Conservation (phyloP, 2,888 invertebrate species). For the Ectropis crepuscularia region DNA sequence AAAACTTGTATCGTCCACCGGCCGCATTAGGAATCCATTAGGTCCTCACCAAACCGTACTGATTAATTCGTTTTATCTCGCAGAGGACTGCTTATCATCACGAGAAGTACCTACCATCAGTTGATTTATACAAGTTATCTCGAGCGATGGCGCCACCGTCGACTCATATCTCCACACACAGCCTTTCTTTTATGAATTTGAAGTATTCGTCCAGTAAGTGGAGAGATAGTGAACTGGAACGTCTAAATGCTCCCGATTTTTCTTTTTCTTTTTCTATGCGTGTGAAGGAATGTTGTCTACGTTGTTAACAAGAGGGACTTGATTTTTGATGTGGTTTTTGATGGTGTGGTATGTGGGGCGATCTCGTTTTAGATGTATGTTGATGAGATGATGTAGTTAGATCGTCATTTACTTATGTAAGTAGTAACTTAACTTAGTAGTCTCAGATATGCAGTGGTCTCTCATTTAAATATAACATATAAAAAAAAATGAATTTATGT, state of each 20-base stretch:
- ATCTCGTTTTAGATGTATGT: conserved; percentile 10
- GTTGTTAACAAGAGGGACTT: conserved; percentile 26
- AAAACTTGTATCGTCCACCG: conserved; percentile 48
- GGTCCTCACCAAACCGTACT: conserved; percentile 51
- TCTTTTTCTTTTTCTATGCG: conserved; percentile 30
- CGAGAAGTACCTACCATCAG: conserved; percentile 30
- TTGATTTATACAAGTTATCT: conserved; percentile 41
- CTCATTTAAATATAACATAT: too few species aligned
- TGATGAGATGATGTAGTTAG: not conserved
- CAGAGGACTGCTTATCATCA: conserved; percentile 55
- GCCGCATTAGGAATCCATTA: conserved; percentile 71
- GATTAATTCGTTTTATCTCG: conserved; percentile 66
- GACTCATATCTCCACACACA: conserved; percentile 42
- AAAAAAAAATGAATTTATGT: too few species aligned
- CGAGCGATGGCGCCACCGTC: conserved; percentile 49
- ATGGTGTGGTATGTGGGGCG: conserved; percentile 29
- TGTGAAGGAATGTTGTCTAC: conserved; percentile 40
- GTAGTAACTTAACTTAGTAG: too few species aligned
- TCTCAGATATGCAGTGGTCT: too few species aligned
- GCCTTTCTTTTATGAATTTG: conserved; percentile 61
- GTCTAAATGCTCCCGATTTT: conserved; percentile 53
- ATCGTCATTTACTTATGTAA: too few species aligned
- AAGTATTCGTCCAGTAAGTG: conserved; percentile 45
- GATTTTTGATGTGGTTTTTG: conserved; percentile 29
- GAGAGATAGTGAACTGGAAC: conserved; percentile 45